These are phyloP conservation scores for Nicator chloris DNA, from an alignment of 2,113 vertebrate genomes.

Conservation along the genomic window DNA sequence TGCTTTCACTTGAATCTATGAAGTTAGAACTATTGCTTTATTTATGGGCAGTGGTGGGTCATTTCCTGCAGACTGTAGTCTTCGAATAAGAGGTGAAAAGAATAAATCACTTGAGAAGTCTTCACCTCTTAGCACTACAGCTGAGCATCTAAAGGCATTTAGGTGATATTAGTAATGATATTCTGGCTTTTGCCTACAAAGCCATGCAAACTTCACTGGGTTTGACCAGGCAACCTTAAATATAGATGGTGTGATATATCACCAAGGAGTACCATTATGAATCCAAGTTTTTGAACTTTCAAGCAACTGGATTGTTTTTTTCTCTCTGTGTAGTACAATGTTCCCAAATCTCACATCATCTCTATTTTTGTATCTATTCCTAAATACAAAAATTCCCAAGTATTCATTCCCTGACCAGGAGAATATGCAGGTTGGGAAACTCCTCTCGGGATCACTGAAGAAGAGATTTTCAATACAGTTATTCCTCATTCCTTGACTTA, in stretches of 20 bases:
- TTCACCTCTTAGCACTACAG: not conserved
- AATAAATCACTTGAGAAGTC: not conserved
- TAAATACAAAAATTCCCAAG: not conserved
- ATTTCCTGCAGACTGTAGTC: not conserved
- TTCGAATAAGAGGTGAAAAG: not conserved
- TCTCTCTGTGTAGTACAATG: not conserved
- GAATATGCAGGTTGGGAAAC: not conserved
- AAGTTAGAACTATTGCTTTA: not conserved
- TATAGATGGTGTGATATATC: accelerated
- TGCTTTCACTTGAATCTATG: not conserved
- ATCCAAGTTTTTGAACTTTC: not conserved
- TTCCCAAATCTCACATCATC: not conserved
- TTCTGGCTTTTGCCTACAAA: not conserved
- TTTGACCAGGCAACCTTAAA: not conserved
- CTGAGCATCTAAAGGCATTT: not conserved
- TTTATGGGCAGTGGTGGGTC: not conserved
- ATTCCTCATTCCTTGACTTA: not conserved
- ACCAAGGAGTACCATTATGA: not conserved
- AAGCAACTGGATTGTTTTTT: not conserved
- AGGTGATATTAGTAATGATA: not conserved
- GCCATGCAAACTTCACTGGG: accelerated
- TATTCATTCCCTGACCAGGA: not conserved
- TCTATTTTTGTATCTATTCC: too few relatives aligned
- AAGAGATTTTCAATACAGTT: not conserved
- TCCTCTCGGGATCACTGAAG: not conserved